Base-by-base conservation (phyloP, 2,113 vertebrate species). In the Myxocyprinus asiaticus region DNA sequence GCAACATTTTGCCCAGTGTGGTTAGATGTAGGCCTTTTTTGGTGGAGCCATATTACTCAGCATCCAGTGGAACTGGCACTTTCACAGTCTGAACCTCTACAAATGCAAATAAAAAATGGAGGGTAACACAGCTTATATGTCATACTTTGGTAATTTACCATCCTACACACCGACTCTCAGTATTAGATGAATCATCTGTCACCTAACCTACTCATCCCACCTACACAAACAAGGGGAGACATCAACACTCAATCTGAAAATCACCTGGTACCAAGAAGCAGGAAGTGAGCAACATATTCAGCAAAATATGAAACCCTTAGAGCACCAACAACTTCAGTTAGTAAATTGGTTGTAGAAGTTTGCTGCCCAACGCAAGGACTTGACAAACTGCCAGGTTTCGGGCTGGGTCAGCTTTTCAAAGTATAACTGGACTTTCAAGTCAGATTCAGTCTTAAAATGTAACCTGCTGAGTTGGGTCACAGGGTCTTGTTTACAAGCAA, bases 181-280 rank as follows among this genome's bases (percentile, higher is more conserved):
- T 58, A 58, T 53, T 10, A 45, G 42, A 72, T 72, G 69, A 72
- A 48, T 73, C 71, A 48, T 73, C 58, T 14, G 2, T 61, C 55
- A n/a, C 9, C n/a, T 55, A 55, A 17, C 61, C 44, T 11, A 56
- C 42, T 43, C 50, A 48, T 11, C 56, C 33, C 15, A 61, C 56
- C 53, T 17, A 67, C 53, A 67, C 63, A 74, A 73, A 48, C 45
- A 5, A 56, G 76, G 47, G 61, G 67, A 79, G 9, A 78, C 59
- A 68, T 64, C 64, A 78, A 63, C n/a, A 65, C 6, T 4, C 76
- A 78, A 78, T 45, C 69, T 65, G 72, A 55, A 82, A 78, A 68
- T 63, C 65, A 59, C 43, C 55, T 53, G 12, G 43, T 68, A 67
- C n/a, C 53, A 71, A 74, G n/a, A 62, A 58, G 65, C 62, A 71